Evolutionary conservation across 2,888 invertebrate species (phyloP), one percentile per base, ranked within the genome.

Genomic region (Eristalis tenax): DNA sequence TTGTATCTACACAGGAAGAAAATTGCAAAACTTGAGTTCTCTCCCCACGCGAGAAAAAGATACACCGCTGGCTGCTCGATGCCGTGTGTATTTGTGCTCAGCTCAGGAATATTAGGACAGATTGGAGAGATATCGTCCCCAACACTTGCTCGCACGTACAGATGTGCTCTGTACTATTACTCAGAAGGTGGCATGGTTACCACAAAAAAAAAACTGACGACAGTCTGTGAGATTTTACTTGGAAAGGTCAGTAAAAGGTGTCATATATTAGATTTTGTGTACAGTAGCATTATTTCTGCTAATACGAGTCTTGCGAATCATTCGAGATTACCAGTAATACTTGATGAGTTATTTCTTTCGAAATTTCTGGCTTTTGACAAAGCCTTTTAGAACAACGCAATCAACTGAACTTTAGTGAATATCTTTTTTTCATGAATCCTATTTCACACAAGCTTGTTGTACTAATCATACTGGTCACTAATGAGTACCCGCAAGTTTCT

Each of bases 1-100:
- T 87, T 83, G 87, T 87, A 83, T 87, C 87, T 87, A 87, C 83
- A 87, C 79, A 83, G 83, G 79, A 83, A 80, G 75, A 79, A 83
- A 86, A 86, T 79, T 76, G 83, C 75, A 61, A 87, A 80, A 87
- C 68, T 87, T 83, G 75, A 76, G 68, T 83, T 80, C 74, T 76
- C 64, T 87, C 70, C 79, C 83, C 73, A 76, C 68, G 75, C 75
- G 79, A 80, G 87, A 87, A 87, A 86, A 86, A 83, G 87, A 87
- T 87, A 87, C 87, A 87, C 87, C 75, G 69, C 66, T 75, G 23
- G 59, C 59, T 28, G 59, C 59, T 59, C 70, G 83, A 57, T 63
- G 63, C 65, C 63, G 78, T 77, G 71, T 71, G 76, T 83, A 59
- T 65, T 78, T 43, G 79, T 83, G 75, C 79, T 83, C 86, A 66